Evolutionary conservation across 2,888 invertebrate genomes (phyloP).

Genomic region (Cabera pusaria): DNA sequence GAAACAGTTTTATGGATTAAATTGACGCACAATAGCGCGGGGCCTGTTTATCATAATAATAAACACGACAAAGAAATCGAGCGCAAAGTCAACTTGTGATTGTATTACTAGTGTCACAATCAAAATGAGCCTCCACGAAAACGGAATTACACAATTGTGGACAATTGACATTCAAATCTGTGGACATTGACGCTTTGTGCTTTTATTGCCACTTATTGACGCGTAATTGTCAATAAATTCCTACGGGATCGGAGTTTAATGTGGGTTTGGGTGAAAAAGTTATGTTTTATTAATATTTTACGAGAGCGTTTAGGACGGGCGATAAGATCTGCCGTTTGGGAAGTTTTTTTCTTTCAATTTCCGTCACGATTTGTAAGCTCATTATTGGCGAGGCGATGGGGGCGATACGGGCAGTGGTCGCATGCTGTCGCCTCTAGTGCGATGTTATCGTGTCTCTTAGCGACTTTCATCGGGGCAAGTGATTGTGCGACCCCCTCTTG

Average conservation of each 20-base stretch:
- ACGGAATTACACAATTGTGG: constrained; percentile 80
- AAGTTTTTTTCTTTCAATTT: constrained; percentile 82
- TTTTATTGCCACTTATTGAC: constrained; percentile 82
- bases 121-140: constrained; percentile 79
- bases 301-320: constrained; percentile 78
- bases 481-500: constrained; percentile 65
- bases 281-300: constrained; percentile 84
- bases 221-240: constrained; percentile 83
- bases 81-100: constrained; percentile 74
- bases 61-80: constrained; percentile 66
- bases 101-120: constrained; percentile 73
- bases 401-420: constrained; percentile 81
- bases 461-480: constrained; percentile 77
- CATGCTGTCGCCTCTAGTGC: constrained; percentile 64
- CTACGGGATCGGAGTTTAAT: constrained; percentile 81
- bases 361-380: constrained; percentile 82
- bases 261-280: constrained; percentile 83
- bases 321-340: constrained; percentile 80
- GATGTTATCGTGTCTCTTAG: constrained; percentile 77
- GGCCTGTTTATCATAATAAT: constrained; percentile 76
- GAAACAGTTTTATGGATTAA: constrained; percentile 59
- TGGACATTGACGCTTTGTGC: constrained; percentile 80
- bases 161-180: constrained; percentile 83
- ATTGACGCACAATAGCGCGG: constrained; percentile 65
- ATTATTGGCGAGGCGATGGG: constrained; percentile 78